These are phyloP conservation scores for Conops quadrifasciatus DNA, from an alignment of 2,888 invertebrate species.

Conservation along the genomic window DNA sequence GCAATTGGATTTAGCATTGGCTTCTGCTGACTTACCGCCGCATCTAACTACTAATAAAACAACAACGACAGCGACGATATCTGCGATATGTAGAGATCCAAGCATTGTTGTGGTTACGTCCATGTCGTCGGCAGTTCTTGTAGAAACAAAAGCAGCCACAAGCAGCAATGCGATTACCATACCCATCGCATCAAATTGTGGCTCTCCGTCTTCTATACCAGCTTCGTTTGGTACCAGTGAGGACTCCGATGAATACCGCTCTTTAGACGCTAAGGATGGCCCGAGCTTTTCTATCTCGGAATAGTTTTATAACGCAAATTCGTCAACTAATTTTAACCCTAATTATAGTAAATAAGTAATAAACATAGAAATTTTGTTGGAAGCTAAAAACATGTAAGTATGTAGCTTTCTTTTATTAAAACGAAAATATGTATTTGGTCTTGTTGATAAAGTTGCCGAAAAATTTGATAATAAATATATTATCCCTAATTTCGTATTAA, in stretches of 20 bases:
- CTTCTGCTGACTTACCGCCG: slow-evolving; percentile 53
- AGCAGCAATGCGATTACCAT: slow-evolving; percentile 36
- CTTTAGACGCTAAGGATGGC: slow-evolving; percentile 63
- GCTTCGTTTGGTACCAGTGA: slow-evolving; percentile 50
- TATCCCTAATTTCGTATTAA: too few relatives aligned
- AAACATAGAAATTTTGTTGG: not conserved
- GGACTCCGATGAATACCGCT: slow-evolving; percentile 66
- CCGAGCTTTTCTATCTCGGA: slow-evolving; percentile 58
- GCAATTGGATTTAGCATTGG: slow-evolving; percentile 58
- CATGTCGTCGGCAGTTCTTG: slow-evolving; percentile 21
- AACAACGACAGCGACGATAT: slow-evolving; percentile 44
- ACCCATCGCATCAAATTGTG: slow-evolving; percentile 33
- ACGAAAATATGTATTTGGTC: too few relatives aligned
- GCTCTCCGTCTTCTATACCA: slow-evolving; percentile 47
- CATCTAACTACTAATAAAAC: slow-evolving; percentile 41
- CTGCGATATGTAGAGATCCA: slow-evolving; percentile 33
- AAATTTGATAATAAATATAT: too few relatives aligned
- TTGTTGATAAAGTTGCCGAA: too few relatives aligned
- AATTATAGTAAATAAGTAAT: slow-evolving; percentile 22
- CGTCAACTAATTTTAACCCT: slow-evolving; percentile 3
- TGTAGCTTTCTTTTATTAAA: not conserved
- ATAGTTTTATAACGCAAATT: slow-evolving; percentile 46
- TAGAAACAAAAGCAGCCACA: slow-evolving; percentile 29
- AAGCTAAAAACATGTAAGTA: too few relatives aligned
- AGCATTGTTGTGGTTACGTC: slow-evolving; percentile 41